Conservation (phyloP, 2,113 vertebrate genomes). For the Chloropsis hardwickii region DNA sequence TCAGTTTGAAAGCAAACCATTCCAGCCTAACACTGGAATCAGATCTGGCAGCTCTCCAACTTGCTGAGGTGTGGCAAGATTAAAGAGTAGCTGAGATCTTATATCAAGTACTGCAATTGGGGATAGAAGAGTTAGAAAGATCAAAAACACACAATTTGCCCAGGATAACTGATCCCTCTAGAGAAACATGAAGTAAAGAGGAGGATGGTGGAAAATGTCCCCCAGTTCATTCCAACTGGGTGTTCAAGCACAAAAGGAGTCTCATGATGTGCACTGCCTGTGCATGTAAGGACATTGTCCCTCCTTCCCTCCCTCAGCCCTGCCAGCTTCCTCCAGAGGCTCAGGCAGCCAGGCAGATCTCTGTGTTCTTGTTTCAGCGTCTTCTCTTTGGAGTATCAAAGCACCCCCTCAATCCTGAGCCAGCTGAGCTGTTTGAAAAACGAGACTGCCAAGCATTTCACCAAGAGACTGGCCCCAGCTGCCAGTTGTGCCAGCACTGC, state of each 20-base stretch:
- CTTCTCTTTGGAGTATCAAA: not conserved
- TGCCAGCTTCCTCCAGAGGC: not conserved
- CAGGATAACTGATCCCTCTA: not conserved
- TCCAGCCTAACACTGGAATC: not conserved
- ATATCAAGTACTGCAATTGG: not conserved
- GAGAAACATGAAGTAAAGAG: not conserved
- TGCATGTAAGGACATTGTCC: not conserved
- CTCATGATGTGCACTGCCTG: not conserved
- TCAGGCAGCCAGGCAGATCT: not conserved
- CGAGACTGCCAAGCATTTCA: accelerated
- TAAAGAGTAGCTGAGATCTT: not conserved
- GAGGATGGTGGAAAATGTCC: not conserved
- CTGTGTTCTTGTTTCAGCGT: not conserved
- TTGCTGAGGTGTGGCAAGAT: slow-evolving; percentile 1
- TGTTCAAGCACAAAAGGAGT: not conserved
- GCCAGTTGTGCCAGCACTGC: not conserved
- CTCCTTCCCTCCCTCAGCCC: not conserved
- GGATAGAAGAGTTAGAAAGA: not conserved
- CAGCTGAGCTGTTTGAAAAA: not conserved
- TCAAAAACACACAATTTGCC: not conserved
- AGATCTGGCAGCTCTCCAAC: not conserved
- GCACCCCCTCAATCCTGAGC: not conserved
- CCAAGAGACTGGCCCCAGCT: not conserved
- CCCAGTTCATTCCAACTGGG: not conserved
- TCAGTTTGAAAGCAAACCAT: not conserved